Conservation (phyloP, 1,140 invertebrate species). For the Gonatopus flavifemur region DNA sequence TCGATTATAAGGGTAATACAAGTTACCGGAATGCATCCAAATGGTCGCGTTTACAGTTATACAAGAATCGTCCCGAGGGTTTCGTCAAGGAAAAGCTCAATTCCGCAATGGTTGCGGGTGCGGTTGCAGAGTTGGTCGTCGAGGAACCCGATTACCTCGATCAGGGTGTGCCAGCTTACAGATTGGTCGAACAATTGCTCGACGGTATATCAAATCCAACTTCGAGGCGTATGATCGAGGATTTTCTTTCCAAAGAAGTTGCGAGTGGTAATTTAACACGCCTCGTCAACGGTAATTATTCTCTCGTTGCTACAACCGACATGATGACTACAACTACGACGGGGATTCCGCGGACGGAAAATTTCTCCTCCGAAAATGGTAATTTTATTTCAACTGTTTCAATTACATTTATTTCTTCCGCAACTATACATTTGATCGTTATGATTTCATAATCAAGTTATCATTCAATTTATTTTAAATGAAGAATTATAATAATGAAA, state of each 20-base stretch:
- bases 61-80: constrained; percentile 55
- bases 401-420: constrained; percentile 6
- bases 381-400: too few relatives aligned
- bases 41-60: constrained; percentile 62
- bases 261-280: constrained; percentile 67
- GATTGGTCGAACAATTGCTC: constrained; percentile 66
- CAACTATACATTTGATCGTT: neutral
- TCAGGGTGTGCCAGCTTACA: constrained; percentile 67
- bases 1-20: constrained; percentile 83
- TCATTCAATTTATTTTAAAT: too few relatives aligned
- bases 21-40: constrained; percentile 82
- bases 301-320: constrained; percentile 60
- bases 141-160: constrained; percentile 72
- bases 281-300: constrained; percentile 68
- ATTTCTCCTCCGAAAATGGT: constrained; percentile 31
- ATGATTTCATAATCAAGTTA: too few relatives aligned
- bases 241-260: constrained; percentile 68
- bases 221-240: constrained; percentile 66
- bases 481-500: too few relatives aligned
- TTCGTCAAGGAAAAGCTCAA: constrained; percentile 52
- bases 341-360: constrained; percentile 30
- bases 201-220: constrained; percentile 66
- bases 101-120: constrained; percentile 63
- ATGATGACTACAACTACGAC: constrained; percentile 40
- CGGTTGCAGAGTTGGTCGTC: constrained; percentile 69